Evolutionary conservation across 2,888 invertebrate genomes (phyloP).

Genomic region (Phyllotreta striolata): DNA sequence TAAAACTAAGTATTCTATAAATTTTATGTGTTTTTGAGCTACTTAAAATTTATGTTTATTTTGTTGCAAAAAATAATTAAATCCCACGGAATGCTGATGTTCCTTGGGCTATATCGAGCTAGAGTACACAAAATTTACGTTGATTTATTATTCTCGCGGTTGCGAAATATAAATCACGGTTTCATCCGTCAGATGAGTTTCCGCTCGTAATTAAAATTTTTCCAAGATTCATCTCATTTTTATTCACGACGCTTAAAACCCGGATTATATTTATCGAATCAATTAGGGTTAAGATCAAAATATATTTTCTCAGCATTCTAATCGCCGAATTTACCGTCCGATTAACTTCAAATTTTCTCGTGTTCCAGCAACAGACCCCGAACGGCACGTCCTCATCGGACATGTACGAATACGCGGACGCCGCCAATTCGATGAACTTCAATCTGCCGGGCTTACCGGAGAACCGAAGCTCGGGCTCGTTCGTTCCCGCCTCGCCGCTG

Average conservation of each 20-base stretch:
- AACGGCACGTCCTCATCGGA: conserved; percentile 45
- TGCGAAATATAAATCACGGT: conserved; percentile 6
- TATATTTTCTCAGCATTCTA: conserved; percentile 4
- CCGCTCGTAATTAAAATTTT: no score
- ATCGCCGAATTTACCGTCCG: conserved; percentile 12
- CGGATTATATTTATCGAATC: no score
- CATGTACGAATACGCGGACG: conserved; percentile 47
- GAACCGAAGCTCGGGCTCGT: conserved; percentile 56
- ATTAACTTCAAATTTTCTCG: conserved; percentile 20
- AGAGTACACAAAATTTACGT: conserved; percentile 4
- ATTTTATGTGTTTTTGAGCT: no score
- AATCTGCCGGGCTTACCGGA: conserved; percentile 57
- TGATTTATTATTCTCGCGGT: conserved; percentile 6
- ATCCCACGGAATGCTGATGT: background rate
- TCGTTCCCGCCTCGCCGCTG: conserved; percentile 57
- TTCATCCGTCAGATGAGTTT: conserved; percentile 1
- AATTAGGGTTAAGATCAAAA: background rate
- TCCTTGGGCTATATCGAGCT: background rate
- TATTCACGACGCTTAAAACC: no score
- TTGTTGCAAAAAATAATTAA: conserved; percentile 2
- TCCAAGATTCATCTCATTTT: no score
- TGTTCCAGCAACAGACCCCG: conserved; percentile 27
- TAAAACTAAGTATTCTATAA: no score
- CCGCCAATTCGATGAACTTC: conserved; percentile 53
- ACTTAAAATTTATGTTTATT: no score